Percentiles rank a stretch among this genome's conserved stretches.
Evolutionary conservation across 2,888 invertebrate genomes (phyloP).

Genomic region (Marasmarcha lunaedactyla): DNA sequence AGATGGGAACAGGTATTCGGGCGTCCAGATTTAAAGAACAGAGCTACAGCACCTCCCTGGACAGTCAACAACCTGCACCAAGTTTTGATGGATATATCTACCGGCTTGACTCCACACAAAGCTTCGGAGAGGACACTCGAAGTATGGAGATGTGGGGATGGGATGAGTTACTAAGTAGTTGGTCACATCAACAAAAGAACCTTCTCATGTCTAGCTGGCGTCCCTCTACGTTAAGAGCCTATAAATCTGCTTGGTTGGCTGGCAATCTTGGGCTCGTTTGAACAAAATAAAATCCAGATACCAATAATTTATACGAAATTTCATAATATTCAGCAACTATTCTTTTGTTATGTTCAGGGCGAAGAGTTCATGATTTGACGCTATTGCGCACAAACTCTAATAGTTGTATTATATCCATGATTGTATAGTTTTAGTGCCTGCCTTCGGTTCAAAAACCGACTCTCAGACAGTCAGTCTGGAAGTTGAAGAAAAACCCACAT

Average conservation of each 20-base stretch:
- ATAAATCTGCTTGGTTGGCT: constrained; percentile 11
- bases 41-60: constrained; percentile 7
- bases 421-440: constrained; percentile 11
- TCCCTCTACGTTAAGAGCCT: constrained; percentile 12
- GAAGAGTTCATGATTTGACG: constrained; percentile 15
- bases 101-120: no score
- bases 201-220: constrained; percentile 13
- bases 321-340: constrained; percentile 3
- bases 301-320: constrained; percentile 3
- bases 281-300: constrained; percentile 4
- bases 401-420: constrained; percentile 3
- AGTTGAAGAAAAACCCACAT: constrained; percentile 4
- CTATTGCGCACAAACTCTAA: constrained; percentile 1
- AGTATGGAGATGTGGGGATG: no score
- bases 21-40: constrained; percentile 11
- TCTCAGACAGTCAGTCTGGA: constrained; percentile 16
- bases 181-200: constrained; percentile 11
- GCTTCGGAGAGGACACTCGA: constrained; percentile 11
- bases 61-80: no score
- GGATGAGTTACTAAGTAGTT: no score
- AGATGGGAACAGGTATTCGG: constrained; percentile 14
- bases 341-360: constrained; percentile 11
- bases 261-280: no score
- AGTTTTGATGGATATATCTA: no score
- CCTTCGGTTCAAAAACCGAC: constrained; percentile 16